A percentile compares a stretch with the other conserved stretches of the same genome.
These are phyloP conservation scores for Megalops atlanticus DNA, from an alignment of 2,113 vertebrate genomes.

Conservation along the genomic window DNA sequence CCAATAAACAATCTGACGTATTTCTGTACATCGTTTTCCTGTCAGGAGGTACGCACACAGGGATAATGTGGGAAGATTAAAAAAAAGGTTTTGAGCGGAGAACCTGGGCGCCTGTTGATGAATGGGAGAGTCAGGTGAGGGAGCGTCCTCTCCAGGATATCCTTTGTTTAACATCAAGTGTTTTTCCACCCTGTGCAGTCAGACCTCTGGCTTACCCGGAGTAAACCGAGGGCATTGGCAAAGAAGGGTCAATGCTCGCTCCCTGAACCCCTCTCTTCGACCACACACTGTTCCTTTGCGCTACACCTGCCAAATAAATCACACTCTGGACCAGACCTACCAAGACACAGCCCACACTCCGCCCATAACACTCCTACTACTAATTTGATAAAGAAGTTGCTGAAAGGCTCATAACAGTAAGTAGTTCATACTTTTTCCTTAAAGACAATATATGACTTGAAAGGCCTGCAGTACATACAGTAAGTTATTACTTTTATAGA, in stretches of 20 bases:
- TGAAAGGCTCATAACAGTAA: not conserved
- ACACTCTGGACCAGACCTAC: no score
- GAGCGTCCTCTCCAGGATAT: slow-evolving; percentile 64
- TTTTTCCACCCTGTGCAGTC: slow-evolving; percentile 56
- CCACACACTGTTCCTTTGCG: not conserved
- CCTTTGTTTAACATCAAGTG: slow-evolving; percentile 69
- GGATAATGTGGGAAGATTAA: slow-evolving; percentile 33
- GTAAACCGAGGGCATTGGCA: not conserved
- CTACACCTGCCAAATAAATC: not conserved
- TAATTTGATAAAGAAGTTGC: not conserved
- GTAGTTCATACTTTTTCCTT: no score
- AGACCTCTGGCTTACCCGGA: slow-evolving; percentile 34
- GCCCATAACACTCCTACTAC: not conserved
- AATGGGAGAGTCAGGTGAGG: slow-evolving; percentile 47
- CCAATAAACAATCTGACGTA: not conserved
- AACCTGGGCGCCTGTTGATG: slow-evolving; percentile 60
- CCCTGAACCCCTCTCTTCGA: not conserved
- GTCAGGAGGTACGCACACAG: slow-evolving; percentile 41
- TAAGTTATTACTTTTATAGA: no score
- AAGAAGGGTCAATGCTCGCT: not conserved
- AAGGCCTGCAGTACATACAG: no score
- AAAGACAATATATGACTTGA: no score
- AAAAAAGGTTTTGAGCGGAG: slow-evolving; percentile 29
- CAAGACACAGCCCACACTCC: not conserved
- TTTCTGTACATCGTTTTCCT: slow-evolving; percentile 56